Evolutionary conservation across 2,888 invertebrate species (phyloP).

Genomic region (Polyommatus iphigenia): DNA sequence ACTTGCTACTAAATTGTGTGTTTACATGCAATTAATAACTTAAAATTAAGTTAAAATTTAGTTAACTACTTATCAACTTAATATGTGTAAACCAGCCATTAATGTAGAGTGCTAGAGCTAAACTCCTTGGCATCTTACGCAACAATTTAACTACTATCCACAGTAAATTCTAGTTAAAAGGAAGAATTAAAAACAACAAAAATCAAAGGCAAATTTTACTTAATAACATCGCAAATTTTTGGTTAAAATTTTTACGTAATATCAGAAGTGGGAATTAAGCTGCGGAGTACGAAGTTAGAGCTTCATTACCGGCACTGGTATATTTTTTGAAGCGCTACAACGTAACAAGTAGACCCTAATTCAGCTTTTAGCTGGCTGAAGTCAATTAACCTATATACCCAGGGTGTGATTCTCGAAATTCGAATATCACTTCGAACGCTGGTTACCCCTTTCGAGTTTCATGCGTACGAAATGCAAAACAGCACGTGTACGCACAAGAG

Average conservation of each 20-base stretch:
- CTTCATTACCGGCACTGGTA: conserved; percentile 4
- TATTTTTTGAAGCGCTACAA: conserved; percentile 20
- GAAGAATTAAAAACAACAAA: neutral
- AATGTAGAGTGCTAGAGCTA: too few relatives aligned
- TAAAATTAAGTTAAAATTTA: too few relatives aligned
- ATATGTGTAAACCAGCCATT: too few relatives aligned
- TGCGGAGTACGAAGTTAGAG: conserved; percentile 1
- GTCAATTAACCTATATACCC: conserved; percentile 42
- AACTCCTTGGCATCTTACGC: too few relatives aligned
- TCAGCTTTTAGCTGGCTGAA: conserved; percentile 42
- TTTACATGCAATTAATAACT: too few relatives aligned
- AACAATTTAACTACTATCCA: neutral
- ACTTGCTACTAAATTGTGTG: too few relatives aligned
- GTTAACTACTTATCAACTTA: too few relatives aligned
- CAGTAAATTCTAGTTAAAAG: neutral
- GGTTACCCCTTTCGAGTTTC: too few relatives aligned
- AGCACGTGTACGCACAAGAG: too few relatives aligned
- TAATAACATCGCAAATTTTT: neutral
- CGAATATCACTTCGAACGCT: neutral
- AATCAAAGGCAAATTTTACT: neutral
- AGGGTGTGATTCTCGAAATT: neutral
- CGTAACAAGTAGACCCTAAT: conserved; percentile 35
- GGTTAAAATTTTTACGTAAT: neutral
- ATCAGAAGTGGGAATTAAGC: conserved; percentile 25
- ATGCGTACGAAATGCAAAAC: too few relatives aligned